Evolutionary conservation across 2,113 vertebrate species (phyloP).

Genomic region (Proteles cristata): DNA sequence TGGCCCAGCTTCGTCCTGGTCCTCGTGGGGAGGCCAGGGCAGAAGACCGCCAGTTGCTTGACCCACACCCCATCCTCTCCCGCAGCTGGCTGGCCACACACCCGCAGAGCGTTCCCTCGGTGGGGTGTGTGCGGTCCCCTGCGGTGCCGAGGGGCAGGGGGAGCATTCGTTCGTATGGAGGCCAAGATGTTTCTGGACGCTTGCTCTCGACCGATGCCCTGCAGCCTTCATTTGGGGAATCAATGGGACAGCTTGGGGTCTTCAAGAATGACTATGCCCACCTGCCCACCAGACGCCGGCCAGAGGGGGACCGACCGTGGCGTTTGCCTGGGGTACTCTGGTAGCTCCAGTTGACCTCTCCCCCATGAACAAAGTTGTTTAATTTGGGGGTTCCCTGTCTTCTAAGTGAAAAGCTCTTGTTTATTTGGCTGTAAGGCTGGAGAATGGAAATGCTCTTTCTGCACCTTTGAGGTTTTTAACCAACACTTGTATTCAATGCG

Average conservation of each 20-base stretch:
- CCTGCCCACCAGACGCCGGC: background rate
- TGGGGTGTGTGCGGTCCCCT: background rate
- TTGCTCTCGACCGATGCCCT: background rate
- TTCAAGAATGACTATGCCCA: background rate
- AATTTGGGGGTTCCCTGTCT: slow-evolving; percentile 43
- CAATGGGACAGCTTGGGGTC: background rate
- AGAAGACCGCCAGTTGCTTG: background rate
- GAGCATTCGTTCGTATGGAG: background rate
- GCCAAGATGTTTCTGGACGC: background rate
- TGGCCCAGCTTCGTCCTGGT: background rate
- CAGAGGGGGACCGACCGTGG: background rate
- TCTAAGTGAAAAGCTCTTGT: slow-evolving; percentile 28
- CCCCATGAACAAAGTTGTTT: background rate
- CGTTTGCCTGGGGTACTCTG: background rate
- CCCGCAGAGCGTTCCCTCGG: background rate
- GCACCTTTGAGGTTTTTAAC: background rate
- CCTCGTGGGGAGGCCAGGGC: background rate
- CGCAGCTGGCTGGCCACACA: background rate
- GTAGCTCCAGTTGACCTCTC: background rate
- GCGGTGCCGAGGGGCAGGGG: background rate
- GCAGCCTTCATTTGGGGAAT: background rate
- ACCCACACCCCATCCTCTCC: background rate
- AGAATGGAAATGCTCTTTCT: background rate
- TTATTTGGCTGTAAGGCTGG: background rate
- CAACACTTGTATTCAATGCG: background rate